Evolutionary conservation across 2,797 vertebrate genomes (phyloP), one percentile per base, ranked within the genome.

Genomic region (Rhodeus uyekii): DNA sequence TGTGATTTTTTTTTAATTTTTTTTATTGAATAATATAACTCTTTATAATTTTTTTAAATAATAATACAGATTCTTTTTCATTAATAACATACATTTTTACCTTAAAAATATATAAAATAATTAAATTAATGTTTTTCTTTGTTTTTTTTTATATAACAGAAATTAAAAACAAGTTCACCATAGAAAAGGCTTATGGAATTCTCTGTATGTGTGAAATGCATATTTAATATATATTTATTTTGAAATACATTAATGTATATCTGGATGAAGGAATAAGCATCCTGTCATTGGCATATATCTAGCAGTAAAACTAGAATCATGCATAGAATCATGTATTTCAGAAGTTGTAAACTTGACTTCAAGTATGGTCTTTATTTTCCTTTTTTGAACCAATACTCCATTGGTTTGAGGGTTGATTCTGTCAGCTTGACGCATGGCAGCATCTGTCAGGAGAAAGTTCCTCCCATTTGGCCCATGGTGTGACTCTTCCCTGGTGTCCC

Each of bases 401-500:
- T n/a, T 32, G 61, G 16, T 69, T 27, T 19, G 5, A 50, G 16
- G 42, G 1, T 14, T 34, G 74, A 32, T 73, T 32, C 19, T 60
- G 46, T 38, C 61, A 46, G 13, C 9, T 65, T 72, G 39, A 77
- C 13, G 10, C 63, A 64, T 36, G 29, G 39, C 29, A 72, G 74
- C 83, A 82, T 82, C 85, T 82, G 81, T 76, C 65, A 42, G 18
- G 77, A 80, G 48, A 75, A 71, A 55, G 53, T 32, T 46, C 38
- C 27, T 32, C 13, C 80, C 71, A 32, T 73, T 71, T 76, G 34
- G 29, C 38, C 55, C n/a, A 39, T 81, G 65, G 42, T 77, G 29
- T n/a, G 24, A 48, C 63, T 53, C 71, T 69, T 83, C 85, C 65
- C 48, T 63, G 61, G 73, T 77, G 72, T 63, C 65, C 82, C 69